These are phyloP conservation scores for Gymnocheta viridis DNA, from an alignment of 2,888 invertebrate genomes.

Conservation along the genomic window DNA sequence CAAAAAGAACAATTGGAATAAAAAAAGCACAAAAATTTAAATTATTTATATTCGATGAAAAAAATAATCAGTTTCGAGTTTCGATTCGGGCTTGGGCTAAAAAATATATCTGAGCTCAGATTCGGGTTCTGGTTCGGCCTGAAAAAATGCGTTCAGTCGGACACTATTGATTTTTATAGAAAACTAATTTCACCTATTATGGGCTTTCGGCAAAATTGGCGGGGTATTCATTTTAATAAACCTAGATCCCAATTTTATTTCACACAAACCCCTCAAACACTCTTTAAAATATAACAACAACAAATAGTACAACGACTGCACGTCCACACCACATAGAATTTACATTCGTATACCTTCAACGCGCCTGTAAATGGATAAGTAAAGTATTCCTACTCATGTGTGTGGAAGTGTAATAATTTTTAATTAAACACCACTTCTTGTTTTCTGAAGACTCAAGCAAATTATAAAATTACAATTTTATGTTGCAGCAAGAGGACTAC, in stretches of 20 bases:
- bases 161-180: too few species aligned
- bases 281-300: neutral
- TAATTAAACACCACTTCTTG: conserved; percentile 41
- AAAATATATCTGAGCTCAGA: too few species aligned
- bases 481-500: conserved; percentile 48
- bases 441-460: conserved; percentile 50
- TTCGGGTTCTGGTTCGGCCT: too few species aligned
- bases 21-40: too few species aligned
- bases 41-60: too few species aligned
- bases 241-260: neutral
- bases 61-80: too few species aligned
- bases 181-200: too few species aligned
- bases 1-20: too few species aligned
- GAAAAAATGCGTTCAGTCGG: too few species aligned
- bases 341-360: conserved; percentile 4
- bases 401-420: conserved; percentile 53
- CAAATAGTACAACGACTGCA: neutral
- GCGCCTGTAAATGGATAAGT: conserved; percentile 15
- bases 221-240: neutral
- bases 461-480: conserved; percentile 63
- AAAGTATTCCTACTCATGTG: conserved; percentile 15
- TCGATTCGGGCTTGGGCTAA: too few species aligned
- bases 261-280: neutral
- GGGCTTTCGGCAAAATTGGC: too few species aligned
- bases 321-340: neutral